Evolutionary conservation across 2,113 vertebrate genomes (phyloP).

Genomic region (Dicentrarchus labrax): DNA sequence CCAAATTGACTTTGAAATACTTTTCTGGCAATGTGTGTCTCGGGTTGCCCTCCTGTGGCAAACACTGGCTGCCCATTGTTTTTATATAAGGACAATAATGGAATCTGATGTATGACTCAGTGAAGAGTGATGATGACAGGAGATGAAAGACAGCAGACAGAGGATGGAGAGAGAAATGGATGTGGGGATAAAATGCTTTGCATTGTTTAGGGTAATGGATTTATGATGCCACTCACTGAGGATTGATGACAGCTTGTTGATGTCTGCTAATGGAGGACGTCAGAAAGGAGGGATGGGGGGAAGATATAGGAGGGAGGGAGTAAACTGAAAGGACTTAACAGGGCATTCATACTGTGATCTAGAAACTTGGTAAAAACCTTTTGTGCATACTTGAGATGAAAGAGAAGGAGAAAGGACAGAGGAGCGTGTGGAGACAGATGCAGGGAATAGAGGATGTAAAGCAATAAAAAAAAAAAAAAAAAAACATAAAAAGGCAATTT

Average conservation of each 20-base stretch:
- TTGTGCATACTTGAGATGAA: background rate
- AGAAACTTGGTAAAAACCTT: background rate
- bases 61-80: conserved; percentile 12
- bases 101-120: conserved; percentile 22
- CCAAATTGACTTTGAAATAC: conserved; percentile 15
- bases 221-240: conserved; percentile 17
- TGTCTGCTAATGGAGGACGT: conserved; percentile 21
- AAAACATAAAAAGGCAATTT: too few species aligned
- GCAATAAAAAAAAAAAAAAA: too few species aligned
- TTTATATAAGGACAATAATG: conserved; percentile 22
- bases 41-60: conserved; percentile 3
- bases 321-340: background rate
- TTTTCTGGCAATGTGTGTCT: background rate
- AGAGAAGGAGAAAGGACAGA: background rate
- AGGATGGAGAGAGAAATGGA: background rate
- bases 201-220: conserved; percentile 41
- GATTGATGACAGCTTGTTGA: conserved; percentile 24
- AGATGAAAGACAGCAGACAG: conserved; percentile 4
- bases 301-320: background rate
- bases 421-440: background rate
- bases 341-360: too few species aligned
- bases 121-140: conserved; percentile 31
- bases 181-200: conserved; percentile 22
- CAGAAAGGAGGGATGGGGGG: background rate
- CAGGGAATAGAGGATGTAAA: background rate